phyloP scores from a whole-genome alignment of 2,113 vertebrate genomes.

The Rhegmatorhina hoffmannsi region DNA sequence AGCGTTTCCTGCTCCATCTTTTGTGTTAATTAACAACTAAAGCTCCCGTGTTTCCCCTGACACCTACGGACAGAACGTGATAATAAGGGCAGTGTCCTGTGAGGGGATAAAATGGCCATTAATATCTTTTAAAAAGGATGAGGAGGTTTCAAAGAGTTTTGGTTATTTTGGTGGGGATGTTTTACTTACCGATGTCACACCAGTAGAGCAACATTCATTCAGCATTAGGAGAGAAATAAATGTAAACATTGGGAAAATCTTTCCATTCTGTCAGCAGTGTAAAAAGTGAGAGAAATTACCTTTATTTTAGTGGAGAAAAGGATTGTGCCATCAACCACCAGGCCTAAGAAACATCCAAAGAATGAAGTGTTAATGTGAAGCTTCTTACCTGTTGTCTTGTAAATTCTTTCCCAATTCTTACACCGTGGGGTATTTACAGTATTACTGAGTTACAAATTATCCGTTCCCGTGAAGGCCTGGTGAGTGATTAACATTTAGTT shows the following conservation, averaged over 20 bases:
- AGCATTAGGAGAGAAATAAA: neutral
- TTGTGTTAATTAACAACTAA: neutral
- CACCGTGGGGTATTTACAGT: neutral
- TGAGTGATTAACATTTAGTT: neutral
- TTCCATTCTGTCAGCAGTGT: neutral
- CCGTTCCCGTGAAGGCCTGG: neutral
- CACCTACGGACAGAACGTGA: neutral
- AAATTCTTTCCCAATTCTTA: neutral
- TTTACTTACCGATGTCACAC: neutral
- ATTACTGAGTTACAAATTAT: neutral
- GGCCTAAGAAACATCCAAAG: neutral
- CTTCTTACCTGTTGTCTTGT: neutral
- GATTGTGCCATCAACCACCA: neutral
- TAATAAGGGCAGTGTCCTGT: neutral
- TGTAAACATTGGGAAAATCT: neutral
- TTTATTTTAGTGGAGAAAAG: neutral
- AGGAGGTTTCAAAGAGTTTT: neutral
- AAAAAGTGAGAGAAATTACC: neutral
- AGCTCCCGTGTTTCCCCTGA: neutral
- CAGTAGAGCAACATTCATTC: neutral
- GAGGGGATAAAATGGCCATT: neutral
- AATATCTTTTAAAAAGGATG: neutral
- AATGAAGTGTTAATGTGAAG: neutral
- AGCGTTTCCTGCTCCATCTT: neutral
- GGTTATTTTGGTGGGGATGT: neutral